A percentile compares a stretch with the other conserved stretches of the same genome.
phyloP scores from a whole-genome alignment of 1,140 invertebrate genomes.

The Microplitis demolitor region DNA sequence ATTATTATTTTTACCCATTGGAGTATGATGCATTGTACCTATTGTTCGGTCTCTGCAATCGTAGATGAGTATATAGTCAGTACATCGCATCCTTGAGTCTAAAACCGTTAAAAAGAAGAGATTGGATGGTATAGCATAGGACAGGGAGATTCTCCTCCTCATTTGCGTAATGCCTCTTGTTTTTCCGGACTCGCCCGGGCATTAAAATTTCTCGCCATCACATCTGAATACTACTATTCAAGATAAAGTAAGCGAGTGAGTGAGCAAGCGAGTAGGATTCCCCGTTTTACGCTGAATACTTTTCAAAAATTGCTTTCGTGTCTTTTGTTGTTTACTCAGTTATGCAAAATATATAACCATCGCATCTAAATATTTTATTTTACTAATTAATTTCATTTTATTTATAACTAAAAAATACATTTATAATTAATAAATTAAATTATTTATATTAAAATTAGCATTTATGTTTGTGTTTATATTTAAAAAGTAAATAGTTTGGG shows the following conservation, averaged over 20 bases:
- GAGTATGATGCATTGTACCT: too few species aligned
- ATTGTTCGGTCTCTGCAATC: too few species aligned
- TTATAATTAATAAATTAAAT: too few species aligned
- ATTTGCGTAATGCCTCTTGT: conserved; percentile 26
- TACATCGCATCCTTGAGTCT: neutral
- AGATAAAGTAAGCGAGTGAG: too few species aligned
- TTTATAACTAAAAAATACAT: too few species aligned
- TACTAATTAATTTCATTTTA: too few species aligned
- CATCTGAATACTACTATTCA: neutral
- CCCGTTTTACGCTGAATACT: neutral
- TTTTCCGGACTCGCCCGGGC: conserved; percentile 6
- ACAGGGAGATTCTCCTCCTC: conserved; percentile 1
- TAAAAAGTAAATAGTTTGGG: neutral
- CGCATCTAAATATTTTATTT: too few species aligned
- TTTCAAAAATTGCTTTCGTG: neutral
- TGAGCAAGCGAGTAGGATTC: too few species aligned
- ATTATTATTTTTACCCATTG: too few species aligned
- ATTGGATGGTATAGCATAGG: neutral
- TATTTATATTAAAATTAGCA: neutral
- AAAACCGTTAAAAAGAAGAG: too few species aligned
- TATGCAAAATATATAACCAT: neutral
- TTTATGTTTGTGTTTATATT: neutral
- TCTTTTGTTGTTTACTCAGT: neutral
- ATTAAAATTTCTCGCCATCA: conserved; percentile 16
- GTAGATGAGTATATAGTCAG: neutral